Percentiles rank a stretch among this genome's conserved stretches.
These are phyloP conservation scores for Lucilia sericata DNA, from an alignment of 1,140 invertebrate species.

Conservation along the genomic window DNA sequence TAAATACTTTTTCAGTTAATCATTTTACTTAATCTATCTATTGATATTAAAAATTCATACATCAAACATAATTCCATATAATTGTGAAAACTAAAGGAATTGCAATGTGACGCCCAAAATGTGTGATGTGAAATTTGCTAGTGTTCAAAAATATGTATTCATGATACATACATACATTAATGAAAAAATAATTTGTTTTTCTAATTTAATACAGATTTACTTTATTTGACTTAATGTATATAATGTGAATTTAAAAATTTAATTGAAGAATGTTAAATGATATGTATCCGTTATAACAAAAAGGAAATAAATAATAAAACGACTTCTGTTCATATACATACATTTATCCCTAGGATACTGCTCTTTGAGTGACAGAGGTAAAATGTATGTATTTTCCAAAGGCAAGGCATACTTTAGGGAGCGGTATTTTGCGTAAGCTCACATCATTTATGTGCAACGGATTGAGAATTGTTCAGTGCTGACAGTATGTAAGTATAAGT, in stretches of 20 bases:
- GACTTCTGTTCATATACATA: background rate
- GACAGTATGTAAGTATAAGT: background rate
- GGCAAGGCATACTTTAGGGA: conserved; percentile 31
- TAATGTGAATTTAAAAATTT: too few relatives aligned
- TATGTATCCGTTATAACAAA: background rate
- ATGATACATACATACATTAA: too few relatives aligned
- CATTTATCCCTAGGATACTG: background rate
- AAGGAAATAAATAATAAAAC: background rate
- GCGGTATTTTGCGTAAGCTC: conserved; percentile 31
- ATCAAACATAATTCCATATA: background rate
- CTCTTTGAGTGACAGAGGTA: background rate
- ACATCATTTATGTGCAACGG: background rate
- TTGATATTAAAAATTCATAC: background rate
- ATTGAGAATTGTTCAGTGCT: background rate
- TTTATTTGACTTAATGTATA: too few relatives aligned
- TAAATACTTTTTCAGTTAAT: too few relatives aligned
- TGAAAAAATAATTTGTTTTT: too few relatives aligned
- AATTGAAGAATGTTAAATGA: background rate
- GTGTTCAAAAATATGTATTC: background rate
- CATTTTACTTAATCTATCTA: too few relatives aligned
- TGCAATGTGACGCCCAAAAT: conserved; percentile 25
- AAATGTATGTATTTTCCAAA: conserved; percentile 8
- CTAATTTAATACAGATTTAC: too few relatives aligned
- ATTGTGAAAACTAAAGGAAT: background rate
- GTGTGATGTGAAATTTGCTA: background rate